Conservation (phyloP, 2,888 invertebrate species). For the Anarsia innoxiella region DNA sequence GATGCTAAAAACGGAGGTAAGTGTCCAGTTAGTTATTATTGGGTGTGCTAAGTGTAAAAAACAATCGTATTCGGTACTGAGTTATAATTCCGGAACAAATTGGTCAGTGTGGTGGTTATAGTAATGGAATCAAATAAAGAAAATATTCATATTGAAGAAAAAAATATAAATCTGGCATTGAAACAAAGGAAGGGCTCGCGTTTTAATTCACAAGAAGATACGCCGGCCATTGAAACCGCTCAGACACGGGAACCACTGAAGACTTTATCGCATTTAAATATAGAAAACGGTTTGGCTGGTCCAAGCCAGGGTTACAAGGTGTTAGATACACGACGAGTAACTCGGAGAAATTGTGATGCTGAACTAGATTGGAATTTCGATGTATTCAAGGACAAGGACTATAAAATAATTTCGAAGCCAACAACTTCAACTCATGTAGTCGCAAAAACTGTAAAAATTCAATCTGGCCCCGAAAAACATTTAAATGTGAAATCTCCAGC, state of each 20-base stretch:
- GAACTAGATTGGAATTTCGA: not conserved
- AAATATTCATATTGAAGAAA: not conserved
- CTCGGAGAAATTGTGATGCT: not conserved
- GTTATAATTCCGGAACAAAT: too few relatives aligned
- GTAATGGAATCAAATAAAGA: conserved; percentile 2
- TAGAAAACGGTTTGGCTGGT: conserved; percentile 5
- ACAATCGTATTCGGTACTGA: too few relatives aligned
- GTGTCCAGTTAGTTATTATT: too few relatives aligned
- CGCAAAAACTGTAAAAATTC: not conserved
- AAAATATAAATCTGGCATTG: not conserved
- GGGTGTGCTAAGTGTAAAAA: too few relatives aligned
- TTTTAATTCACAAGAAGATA: not conserved
- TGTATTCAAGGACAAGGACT: not conserved
- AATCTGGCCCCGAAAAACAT: not conserved
- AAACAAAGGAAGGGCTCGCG: not conserved
- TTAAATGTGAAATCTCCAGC: too few relatives aligned
- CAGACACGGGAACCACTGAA: conserved; percentile 1
- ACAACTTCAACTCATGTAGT: not conserved
- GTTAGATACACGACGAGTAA: not conserved
- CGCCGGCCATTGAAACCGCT: not conserved
- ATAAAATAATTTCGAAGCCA: not conserved
- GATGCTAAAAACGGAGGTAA: too few relatives aligned
- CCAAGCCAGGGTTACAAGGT: not conserved
- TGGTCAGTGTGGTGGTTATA: too few relatives aligned
- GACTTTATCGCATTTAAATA: not conserved